Evolutionary conservation across 2,113 vertebrate genomes (phyloP), one percentile per base, ranked within the genome.

Genomic region (Passer montanus): DNA sequence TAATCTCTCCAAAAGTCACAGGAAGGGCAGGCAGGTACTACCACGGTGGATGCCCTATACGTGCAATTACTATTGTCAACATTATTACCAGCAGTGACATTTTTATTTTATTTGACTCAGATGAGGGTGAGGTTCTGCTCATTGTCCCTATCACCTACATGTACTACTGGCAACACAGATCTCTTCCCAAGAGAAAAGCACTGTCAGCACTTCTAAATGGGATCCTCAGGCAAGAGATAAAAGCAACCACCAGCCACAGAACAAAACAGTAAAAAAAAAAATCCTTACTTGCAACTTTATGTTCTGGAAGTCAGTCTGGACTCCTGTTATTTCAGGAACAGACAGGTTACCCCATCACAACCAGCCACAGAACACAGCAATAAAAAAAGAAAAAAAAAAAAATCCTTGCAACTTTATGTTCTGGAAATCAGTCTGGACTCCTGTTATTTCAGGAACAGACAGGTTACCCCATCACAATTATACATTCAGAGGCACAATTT

Each of bases 41-140:
- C 1, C 0, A 16, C 0, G 0, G 60, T 59, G 27, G 21, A 10
- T 68, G 43, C 52, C n/a, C 47, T 67, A 0, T 24, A 37, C 4
- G 3, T 30, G 44, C 35, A 78, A 86, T 41, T 94, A 73, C 49
- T 74, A 44, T 0, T 89, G 76, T 37, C 79, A 94, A 80, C n/a
- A 46, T 66, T 63, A 93, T 26, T 66, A 86, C 31, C 56, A 74
- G 43, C 76, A 67, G 35, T 56, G 37, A 81, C 31, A 66, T 77
- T 86, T 93, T 67, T 53, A 23, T 74, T 86, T 84, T 64, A 72
- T 60, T 78, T 44, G 79, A 90, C 66, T 78, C 5, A 17, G 30
- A 82, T 31, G 37, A 96, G 94, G 47, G 39, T 66, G 27, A 92
- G 26, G 56, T 78, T 84, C 92, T 93, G 76, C 68, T 96, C 44